Evolutionary conservation across 2,113 vertebrate species (phyloP).

Genomic region (Scalopus aquaticus): DNA sequence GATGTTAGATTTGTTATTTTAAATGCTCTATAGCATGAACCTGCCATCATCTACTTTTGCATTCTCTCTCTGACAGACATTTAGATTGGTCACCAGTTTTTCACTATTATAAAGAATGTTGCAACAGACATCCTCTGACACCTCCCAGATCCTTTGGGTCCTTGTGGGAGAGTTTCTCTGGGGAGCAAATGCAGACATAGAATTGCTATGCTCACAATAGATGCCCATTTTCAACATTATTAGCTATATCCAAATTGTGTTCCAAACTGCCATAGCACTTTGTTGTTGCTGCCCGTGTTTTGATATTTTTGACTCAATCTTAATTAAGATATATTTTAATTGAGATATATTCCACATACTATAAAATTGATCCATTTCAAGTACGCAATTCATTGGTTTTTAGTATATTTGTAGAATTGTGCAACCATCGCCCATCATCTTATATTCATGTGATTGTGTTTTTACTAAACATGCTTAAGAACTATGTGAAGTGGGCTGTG

Average conservation of each 20-base stretch:
- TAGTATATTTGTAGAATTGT: neutral
- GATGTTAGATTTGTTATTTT: neutral
- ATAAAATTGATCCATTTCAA: neutral
- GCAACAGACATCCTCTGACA: neutral
- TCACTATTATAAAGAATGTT: neutral
- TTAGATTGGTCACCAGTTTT: neutral
- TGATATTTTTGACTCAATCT: neutral
- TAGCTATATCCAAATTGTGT: neutral
- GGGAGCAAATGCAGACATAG: neutral
- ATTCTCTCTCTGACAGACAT: neutral
- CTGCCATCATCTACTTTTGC: neutral
- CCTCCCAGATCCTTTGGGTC: neutral
- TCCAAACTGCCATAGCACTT: neutral
- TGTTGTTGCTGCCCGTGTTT: neutral
- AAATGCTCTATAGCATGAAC: neutral
- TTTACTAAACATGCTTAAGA: slow-evolving; percentile 17
- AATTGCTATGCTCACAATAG: neutral
- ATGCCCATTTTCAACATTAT: neutral
- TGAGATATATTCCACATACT: neutral
- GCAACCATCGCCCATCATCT: neutral
- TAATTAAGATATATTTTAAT: neutral
- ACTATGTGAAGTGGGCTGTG: neutral
- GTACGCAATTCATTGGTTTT: neutral
- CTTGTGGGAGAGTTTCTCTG: neutral
- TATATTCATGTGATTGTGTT: neutral